Evolutionary conservation across 2,113 vertebrate species (phyloP), one percentile per base, ranked within the genome.

Genomic region (Lampris megalopsis): DNA sequence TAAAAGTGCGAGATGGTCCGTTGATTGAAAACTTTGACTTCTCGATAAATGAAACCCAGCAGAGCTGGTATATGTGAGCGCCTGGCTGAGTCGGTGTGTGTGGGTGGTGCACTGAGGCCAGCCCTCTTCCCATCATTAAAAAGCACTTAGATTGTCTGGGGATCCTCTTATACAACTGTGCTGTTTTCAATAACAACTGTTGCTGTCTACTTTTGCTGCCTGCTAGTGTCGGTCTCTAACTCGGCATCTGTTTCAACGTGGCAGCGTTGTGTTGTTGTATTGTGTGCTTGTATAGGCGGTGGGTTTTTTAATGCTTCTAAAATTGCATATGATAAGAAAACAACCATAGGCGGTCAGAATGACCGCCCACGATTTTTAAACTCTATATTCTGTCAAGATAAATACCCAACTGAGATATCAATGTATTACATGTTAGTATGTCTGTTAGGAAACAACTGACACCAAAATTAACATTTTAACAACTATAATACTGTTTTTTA

Each of bases 1-100:
- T 9, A 6, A 73, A 76, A 43, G 1, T 66, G 56, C 42, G 41
- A 48, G 54, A 58, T 3, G 60, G 62, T 56, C 13, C 64, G 68
- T 45, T 40, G 70, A 83, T 42, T 48, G 61, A 84, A 83, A 83
- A 78, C 37, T 38, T 75, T 50, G 71, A 80, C 71, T 92, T 92
- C 82, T 82, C 59, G 64, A 88, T 89, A 91, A 92, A 91, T 83
- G 90, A 92, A 92, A 93, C 86, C 82, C 85, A 72, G 38, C 69
- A 67, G 75, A 87, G 79, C 82, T 75, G 63, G 61, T 74, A 66
- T 64, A 68, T 86, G n/a, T 75, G 79, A 80, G 59, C 54, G 45
- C 56, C 37, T n/a, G 73, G 68, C 80, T 87, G 88, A 91, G 73
- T 89, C 82, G 88, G 84, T 77, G n/a, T 80, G 84, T 35, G 89